phyloP scores from a whole-genome alignment of 2,888 invertebrate genomes.

The Colletes collaris region DNA sequence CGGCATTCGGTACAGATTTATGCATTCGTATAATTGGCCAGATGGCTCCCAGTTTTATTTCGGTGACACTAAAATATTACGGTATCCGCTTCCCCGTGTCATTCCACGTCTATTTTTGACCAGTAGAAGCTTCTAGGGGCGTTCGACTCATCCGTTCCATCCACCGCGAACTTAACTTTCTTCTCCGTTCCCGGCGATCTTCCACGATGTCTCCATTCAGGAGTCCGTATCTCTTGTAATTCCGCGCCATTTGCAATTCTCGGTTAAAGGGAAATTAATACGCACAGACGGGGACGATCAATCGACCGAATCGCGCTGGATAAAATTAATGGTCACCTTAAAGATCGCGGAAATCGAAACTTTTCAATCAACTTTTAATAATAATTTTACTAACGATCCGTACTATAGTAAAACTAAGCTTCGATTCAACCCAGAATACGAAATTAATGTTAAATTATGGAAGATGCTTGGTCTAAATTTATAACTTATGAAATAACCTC shows the following conservation, averaged over 20 bases:
- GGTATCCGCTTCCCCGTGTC: constrained; percentile 70
- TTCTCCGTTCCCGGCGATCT: constrained; percentile 18
- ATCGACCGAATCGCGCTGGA: too few species aligned
- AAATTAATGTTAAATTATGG: too few species aligned
- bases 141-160: constrained; percentile 52
- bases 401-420: too few species aligned
- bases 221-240: background rate
- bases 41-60: constrained; percentile 71
- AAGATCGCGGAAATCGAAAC: too few species aligned
- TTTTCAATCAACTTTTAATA: too few species aligned
- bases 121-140: constrained; percentile 61
- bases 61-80: constrained; percentile 69
- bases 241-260: constrained; percentile 17
- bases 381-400: too few species aligned
- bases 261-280: background rate
- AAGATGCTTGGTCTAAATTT: too few species aligned
- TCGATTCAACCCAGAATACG: too few species aligned
- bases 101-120: constrained; percentile 69
- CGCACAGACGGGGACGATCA: background rate
- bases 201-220: constrained; percentile 19
- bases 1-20: constrained; percentile 55
- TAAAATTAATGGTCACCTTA: too few species aligned
- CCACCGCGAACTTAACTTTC: constrained; percentile 43
- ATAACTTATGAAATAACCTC: too few species aligned
- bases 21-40: constrained; percentile 69